phyloP scores from a whole-genome alignment of 2,113 vertebrate genomes.

The Pygoscelis antarcticus region DNA sequence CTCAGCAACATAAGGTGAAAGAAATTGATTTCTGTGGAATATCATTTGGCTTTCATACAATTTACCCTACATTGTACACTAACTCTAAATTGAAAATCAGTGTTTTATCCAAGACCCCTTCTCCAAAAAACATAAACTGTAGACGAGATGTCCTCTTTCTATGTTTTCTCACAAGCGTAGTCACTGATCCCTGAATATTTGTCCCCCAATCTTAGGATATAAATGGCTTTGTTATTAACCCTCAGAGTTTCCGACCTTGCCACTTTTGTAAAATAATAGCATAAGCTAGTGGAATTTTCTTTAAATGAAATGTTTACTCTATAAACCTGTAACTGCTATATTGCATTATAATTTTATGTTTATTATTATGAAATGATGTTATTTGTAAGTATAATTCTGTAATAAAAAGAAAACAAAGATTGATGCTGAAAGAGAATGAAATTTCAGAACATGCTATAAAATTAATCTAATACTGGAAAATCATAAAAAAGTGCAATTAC shows the following conservation, averaged over 20 bases:
- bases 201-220: background rate
- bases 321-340: conserved; percentile 58
- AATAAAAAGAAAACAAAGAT: conserved; percentile 68
- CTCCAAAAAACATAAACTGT: background rate
- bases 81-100: background rate
- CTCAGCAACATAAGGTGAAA: background rate
- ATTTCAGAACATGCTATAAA: conserved; percentile 67
- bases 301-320: conserved; percentile 67
- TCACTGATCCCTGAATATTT: background rate
- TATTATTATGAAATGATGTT: conserved; percentile 49
- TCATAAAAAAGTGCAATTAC: conserved; percentile 63
- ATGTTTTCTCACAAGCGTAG: background rate
- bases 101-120: background rate
- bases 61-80: background rate
- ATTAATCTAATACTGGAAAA: conserved; percentile 70
- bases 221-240: conserved; percentile 24
- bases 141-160: background rate
- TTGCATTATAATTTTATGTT: conserved; percentile 57
- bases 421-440: conserved; percentile 69
- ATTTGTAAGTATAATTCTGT: conserved; percentile 69
- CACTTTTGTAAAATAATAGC: conserved; percentile 31
- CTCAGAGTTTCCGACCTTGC: conserved; percentile 25
- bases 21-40: conserved; percentile 9
- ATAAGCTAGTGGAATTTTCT: conserved; percentile 38
- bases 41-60: conserved; percentile 28